Evolutionary conservation across 2,113 vertebrate species (phyloP), one percentile per base, ranked within the genome.

Genomic region (Athene cunicularia): DNA sequence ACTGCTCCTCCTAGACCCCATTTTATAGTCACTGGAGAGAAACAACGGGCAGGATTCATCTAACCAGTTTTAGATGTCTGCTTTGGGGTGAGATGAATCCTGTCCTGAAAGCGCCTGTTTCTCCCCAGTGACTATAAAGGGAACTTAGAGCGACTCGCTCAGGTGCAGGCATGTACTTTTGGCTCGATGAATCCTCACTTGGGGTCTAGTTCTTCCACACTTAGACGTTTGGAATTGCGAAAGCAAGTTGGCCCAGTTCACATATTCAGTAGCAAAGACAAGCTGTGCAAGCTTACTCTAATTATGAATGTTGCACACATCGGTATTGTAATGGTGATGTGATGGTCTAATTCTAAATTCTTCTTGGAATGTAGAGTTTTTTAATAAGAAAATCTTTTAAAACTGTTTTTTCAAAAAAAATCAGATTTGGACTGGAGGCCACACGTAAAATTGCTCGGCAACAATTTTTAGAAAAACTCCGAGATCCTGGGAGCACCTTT

Each of bases 391-490:
- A 86, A 14, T 13, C 6, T 82, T 83, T 49, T 53, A 30, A 90
- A 62, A 30, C 5, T 8, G 2, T 82, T 24, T 63, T 27, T 32
- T 19, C n/a, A n/a, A n/a, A n/a, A 62, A 47, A 86, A 84, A 91
- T 74, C 74, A 98, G 97, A 30, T 96, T 98, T 86, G 94, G 95
- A 43, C 70, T 98, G 62, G 96, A 80, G 96, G 64, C 93, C 76
- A 96, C 94, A 41, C 82, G 74, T 56, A 97, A 59, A 74, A 95
- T 98, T 88, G 76, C 76, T 5, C 98, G 98, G 98, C 96, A 98
- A 55, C 62, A 97, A 52, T 98, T 99, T 92, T 87, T 98, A 77
- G 90, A 96, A 35, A 96, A 89, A 20, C 62, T 98, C 56, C 10
- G 27, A 37, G 87, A 94, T 53, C 59, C 72, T 71, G 71, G 33